Base-by-base conservation (phyloP, 2,797 vertebrate species). In the Cuculus canorus region DNA sequence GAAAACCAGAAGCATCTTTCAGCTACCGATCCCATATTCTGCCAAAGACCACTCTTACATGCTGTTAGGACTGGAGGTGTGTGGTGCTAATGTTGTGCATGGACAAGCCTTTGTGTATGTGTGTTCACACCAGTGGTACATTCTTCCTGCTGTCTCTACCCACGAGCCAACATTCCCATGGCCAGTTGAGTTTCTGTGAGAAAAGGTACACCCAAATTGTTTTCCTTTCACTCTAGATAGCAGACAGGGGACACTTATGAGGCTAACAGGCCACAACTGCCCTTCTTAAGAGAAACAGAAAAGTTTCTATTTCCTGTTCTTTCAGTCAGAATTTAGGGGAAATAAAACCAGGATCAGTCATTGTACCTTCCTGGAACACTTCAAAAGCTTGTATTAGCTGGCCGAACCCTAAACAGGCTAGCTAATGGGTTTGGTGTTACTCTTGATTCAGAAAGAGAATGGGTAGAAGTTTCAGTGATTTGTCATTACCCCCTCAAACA, bases 391-490 rank as follows among this genome's bases (percentile, higher is more conserved):
- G 0, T 2, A 2, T 71, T 32, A 41, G 14, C 8, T 18, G 37
- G 17, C 5, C 47, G 60, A 24, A 52, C 56, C 35, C 39, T 69
- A 64, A 56, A 53, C 10, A n/a, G 59, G 9, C 13, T 21, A 2
- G 0, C 17, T 53, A 5, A 68, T 39, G 57, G 33, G 5, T 68
- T 71, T 90, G 50, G n/a, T 13, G 7, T 0, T 0, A 52, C 60
- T 35, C 41, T 39, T 69, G 66, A 35, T n/a, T n/a, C 28, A 48
- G 33, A 35, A 76, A 50, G 0, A 18, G 30, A 59, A 82, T 30
- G 37, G 54, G 2, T 10, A 43, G 41, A 72, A 84, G 5, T 69
- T 79, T 73, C 17, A 32, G 3, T 30, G 13, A 5, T 56, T 65
- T 78, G 5, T 6, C 41, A 10, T 90, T 95, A 61, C 17, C 68